Evolutionary conservation across 2,797 vertebrate genomes (phyloP).

Genomic region (Rhynchotus rufescens): DNA sequence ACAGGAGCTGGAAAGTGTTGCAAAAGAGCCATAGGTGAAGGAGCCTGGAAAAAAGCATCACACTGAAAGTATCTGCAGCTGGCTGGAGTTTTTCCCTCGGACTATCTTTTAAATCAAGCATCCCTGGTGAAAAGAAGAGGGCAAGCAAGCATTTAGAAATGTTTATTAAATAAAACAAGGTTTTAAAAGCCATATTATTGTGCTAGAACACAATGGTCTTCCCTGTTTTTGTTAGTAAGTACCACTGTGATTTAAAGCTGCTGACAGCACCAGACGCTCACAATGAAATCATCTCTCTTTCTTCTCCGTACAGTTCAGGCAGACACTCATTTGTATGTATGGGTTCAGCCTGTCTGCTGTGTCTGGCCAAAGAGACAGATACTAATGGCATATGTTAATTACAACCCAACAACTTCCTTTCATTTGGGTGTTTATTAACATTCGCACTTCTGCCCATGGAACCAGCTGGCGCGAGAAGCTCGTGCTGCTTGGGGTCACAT

Average conservation of each 20-base stretch:
- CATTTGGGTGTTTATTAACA: conserved; percentile 79
- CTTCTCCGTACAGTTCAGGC: conserved; percentile 77
- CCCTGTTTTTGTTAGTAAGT: conserved; percentile 85
- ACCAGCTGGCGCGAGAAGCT: conserved; percentile 60
- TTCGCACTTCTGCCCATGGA: conserved; percentile 69
- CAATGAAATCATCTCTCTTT: conserved; percentile 85
- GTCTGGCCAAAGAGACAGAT: conserved; percentile 80
- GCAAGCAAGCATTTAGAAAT: conserved; percentile 26
- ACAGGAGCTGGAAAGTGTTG: neutral
- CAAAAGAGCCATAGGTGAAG: neutral
- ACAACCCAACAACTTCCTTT: conserved; percentile 78
- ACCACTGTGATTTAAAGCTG: conserved; percentile 91
- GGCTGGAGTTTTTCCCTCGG: neutral
- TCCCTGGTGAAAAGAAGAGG: conserved; percentile 19
- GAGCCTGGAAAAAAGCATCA: neutral
- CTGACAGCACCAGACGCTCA: conserved; percentile 89
- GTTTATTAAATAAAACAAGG: conserved; percentile 79
- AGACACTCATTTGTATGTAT: conserved; percentile 89
- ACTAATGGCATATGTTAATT: conserved; percentile 83
- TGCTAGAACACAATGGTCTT: conserved; percentile 83
- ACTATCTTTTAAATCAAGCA: neutral
- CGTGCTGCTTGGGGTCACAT: conserved; percentile 19
- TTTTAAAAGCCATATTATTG: conserved; percentile 78
- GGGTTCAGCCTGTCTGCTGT: conserved; percentile 84
- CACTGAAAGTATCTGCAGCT: neutral